phyloP scores from a whole-genome alignment of 1,140 invertebrate species.

The Brachionus angularis region DNA sequence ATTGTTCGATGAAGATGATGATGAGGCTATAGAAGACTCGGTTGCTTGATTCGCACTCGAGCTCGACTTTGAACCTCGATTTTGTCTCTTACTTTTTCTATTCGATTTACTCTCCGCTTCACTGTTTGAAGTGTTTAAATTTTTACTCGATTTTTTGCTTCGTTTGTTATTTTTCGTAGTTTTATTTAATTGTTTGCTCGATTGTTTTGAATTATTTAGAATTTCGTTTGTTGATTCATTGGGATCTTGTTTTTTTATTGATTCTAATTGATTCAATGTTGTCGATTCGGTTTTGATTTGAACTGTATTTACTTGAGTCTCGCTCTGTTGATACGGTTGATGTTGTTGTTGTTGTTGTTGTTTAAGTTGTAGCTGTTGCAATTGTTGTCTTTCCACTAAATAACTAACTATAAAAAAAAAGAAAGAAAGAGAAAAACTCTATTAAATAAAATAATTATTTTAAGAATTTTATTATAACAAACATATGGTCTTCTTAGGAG shows the following conservation, averaged over 20 bases:
- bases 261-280: neutral
- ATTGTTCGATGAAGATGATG: too few relatives aligned
- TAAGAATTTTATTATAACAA: neutral
- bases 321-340: neutral
- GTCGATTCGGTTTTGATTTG: neutral
- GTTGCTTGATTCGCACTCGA: slow-evolving; percentile 4
- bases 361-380: too few relatives aligned
- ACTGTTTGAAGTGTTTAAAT: neutral
- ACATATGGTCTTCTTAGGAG: neutral
- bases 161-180: too few relatives aligned
- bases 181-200: too few relatives aligned
- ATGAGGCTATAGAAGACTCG: slow-evolving; percentile 17
- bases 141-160: too few relatives aligned
- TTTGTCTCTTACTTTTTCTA: neutral
- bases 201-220: too few relatives aligned
- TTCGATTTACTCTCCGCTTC: neutral
- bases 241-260: too few relatives aligned
- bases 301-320: too few relatives aligned
- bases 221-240: too few relatives aligned
- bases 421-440: neutral
- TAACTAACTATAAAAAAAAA: neutral
- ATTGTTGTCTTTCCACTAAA: neutral
- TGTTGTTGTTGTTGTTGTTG: too few relatives aligned
- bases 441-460: neutral
- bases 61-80: neutral